Conservation (phyloP, 2,888 invertebrate genomes). For the Tachina lurida region DNA sequence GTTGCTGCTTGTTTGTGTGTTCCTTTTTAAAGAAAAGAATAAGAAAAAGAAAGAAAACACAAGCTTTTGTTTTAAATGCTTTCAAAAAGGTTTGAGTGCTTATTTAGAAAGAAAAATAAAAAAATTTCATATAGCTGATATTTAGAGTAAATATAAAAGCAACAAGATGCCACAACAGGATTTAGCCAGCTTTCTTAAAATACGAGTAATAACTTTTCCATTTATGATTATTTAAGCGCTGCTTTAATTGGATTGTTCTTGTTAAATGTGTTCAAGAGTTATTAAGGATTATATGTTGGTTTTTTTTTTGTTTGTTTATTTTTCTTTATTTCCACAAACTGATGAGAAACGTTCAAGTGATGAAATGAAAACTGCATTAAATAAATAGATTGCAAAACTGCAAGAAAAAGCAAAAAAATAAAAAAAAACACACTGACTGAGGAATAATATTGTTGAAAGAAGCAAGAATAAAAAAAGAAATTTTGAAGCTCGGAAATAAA, state of each 20-base stretch:
- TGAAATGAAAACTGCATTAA: constrained; percentile 47
- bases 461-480: constrained; percentile 25
- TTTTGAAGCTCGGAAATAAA: constrained; percentile 60
- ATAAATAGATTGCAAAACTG: constrained; percentile 53
- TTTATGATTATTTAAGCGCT: constrained; percentile 9
- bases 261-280: constrained; percentile 40
- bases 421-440: background rate
- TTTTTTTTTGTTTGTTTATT: constrained; percentile 38
- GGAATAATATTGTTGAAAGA: constrained; percentile 34
- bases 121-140: background rate
- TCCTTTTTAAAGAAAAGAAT: background rate
- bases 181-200: background rate
- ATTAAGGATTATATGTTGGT: constrained; percentile 29
- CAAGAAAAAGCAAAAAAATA: background rate
- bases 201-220: background rate
- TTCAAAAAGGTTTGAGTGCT: background rate
- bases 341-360: constrained; percentile 8
- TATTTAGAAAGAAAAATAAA: too few species aligned
- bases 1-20: background rate
- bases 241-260: constrained; percentile 33
- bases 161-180: background rate
- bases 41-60: constrained; percentile 1
- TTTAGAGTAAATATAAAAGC: background rate
- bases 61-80: background rate
- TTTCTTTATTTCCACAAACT: background rate